Evolutionary conservation across 2,113 vertebrate genomes (phyloP).

Genomic region (Centropus bengalensis): DNA sequence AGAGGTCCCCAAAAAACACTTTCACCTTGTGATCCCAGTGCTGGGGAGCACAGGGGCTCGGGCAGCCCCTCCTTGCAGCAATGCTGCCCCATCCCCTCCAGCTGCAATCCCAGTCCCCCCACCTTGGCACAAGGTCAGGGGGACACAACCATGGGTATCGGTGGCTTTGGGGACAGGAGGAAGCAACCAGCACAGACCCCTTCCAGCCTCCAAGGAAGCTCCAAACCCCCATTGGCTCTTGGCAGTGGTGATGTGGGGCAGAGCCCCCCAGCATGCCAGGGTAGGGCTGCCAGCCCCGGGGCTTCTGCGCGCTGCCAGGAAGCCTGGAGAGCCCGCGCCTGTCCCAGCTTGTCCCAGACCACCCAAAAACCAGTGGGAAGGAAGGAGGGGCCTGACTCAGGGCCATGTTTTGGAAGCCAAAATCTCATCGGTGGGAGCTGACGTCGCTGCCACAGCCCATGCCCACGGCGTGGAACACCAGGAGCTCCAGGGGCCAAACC

Average conservation of each 20-base stretch:
- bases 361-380: slow-evolving; percentile 33
- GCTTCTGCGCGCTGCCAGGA: neutral
- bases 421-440: slow-evolving; percentile 22
- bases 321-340: slow-evolving; percentile 7
- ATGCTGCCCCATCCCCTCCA: neutral
- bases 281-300: neutral
- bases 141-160: accelerated
- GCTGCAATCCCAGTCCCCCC: neutral
- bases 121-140: neutral
- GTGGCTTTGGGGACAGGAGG: neutral
- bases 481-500: neutral
- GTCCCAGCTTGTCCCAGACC: slow-evolving; percentile 51
- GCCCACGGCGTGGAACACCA: neutral
- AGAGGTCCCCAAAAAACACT: neutral
- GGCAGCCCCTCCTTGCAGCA: too few species aligned
- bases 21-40: neutral
- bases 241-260: neutral
- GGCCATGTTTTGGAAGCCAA: neutral
- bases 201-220: neutral
- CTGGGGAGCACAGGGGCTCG: too few species aligned
- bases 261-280: neutral
- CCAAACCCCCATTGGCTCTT: neutral
- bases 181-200: neutral
- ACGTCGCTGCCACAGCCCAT: neutral
- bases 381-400: slow-evolving; percentile 47